Conservation (phyloP, 1,140 invertebrate genomes). For the Drosophila nigromelanica region DNA sequence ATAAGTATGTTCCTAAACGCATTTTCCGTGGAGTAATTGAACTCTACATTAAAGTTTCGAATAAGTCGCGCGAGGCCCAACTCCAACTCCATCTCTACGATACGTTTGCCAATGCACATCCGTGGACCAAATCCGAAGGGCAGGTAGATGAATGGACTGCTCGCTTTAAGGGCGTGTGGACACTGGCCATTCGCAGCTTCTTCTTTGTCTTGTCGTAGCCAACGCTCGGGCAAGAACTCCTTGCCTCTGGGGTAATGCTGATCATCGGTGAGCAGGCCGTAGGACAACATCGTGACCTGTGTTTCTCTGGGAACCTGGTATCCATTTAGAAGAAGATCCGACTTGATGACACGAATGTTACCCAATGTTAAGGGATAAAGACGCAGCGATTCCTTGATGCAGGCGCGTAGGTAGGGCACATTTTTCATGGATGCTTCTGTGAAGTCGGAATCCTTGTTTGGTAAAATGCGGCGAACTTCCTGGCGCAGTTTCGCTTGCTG, state of each 20-base stretch:
- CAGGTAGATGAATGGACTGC: slow-evolving; percentile 85
- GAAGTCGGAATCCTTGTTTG: slow-evolving; percentile 84
- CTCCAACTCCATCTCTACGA: slow-evolving; percentile 90
- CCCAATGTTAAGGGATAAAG: slow-evolving; percentile 85
- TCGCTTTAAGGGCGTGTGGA: slow-evolving; percentile 70
- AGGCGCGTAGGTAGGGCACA: slow-evolving; percentile 87
- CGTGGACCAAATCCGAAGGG: slow-evolving; percentile 87
- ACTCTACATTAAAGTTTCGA: slow-evolving; percentile 85
- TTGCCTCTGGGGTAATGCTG: slow-evolving; percentile 84
- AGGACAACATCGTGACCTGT: slow-evolving; percentile 81
- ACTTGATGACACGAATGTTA: slow-evolving; percentile 84
- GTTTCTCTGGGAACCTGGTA: slow-evolving; percentile 86
- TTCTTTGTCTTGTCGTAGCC: slow-evolving; percentile 83
- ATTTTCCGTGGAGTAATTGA: slow-evolving; percentile 71
- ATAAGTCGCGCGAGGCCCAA: slow-evolving; percentile 86
- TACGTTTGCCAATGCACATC: slow-evolving; percentile 86
- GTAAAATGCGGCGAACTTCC: slow-evolving; percentile 87
- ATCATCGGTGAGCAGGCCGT: slow-evolving; percentile 70
- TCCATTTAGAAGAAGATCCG: slow-evolving; percentile 85
- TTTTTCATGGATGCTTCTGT: slow-evolving; percentile 85
- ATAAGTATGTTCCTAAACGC: slow-evolving; percentile 58
- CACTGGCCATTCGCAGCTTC: slow-evolving; percentile 15
- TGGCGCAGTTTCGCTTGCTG: slow-evolving; percentile 89
- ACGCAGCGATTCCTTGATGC: slow-evolving; percentile 87
- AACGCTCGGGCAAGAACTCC: slow-evolving; percentile 86